A percentile compares a stretch with the other conserved stretches of the same genome.
phyloP scores from a whole-genome alignment of 2,888 invertebrate genomes.

The Mechanitis mazaeus region DNA sequence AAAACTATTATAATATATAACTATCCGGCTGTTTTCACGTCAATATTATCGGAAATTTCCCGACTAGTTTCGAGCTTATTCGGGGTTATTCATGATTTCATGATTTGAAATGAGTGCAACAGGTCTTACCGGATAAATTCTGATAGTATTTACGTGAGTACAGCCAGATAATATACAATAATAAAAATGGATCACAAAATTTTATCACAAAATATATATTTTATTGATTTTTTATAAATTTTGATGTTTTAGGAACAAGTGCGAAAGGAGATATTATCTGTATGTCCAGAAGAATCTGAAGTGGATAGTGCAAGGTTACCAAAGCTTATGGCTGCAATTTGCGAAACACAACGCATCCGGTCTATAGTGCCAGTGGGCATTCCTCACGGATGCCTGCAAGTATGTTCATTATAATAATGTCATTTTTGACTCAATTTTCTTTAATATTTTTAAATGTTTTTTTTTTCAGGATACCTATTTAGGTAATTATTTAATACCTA shows the following conservation, averaged over 20 bases:
- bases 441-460: conserved; percentile 12
- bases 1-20: neutral
- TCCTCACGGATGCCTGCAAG: conserved; percentile 83
- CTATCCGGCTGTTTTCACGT: too few relatives aligned
- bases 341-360: conserved; percentile 86
- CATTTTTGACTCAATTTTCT: neutral
- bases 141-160: too few relatives aligned
- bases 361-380: conserved; percentile 89
- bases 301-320: conserved; percentile 76
- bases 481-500: conserved; percentile 80
- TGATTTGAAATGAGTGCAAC: too few relatives aligned
- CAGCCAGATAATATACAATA: too few relatives aligned
- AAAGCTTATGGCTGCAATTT: conserved; percentile 83
- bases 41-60: too few relatives aligned
- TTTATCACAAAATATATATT: neutral
- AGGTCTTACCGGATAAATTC: too few relatives aligned
- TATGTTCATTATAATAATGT: conserved; percentile 30
- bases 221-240: conserved; percentile 16
- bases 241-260: conserved; percentile 72
- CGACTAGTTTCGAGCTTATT: too few relatives aligned
- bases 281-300: conserved; percentile 71
- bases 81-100: too few relatives aligned
- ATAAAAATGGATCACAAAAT: too few relatives aligned
- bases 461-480: conserved; percentile 72
- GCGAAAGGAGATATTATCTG: conserved; percentile 73